These are phyloP conservation scores for Linnaemya vulpina DNA, from an alignment of 2,888 invertebrate genomes.

Conservation along the genomic window DNA sequence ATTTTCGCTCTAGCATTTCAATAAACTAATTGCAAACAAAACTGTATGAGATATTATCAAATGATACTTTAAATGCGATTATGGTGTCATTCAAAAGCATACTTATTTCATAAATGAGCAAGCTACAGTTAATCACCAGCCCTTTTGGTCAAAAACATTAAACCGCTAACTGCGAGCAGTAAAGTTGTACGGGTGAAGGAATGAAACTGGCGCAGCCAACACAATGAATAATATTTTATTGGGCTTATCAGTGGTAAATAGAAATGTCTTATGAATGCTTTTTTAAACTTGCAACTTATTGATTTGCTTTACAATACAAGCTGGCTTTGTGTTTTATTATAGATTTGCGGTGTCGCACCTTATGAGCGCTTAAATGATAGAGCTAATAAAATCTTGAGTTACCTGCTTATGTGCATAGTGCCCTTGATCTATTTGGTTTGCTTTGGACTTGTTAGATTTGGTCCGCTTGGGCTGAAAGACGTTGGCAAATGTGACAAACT, in stretches of 20 bases:
- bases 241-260: constrained; percentile 66
- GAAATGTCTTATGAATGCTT: neutral
- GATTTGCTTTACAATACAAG: neutral
- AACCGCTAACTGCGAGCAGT: constrained; percentile 9
- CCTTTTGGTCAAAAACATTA: constrained; percentile 22
- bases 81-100: constrained; percentile 47
- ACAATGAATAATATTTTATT: constrained; percentile 69
- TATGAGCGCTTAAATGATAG: constrained; percentile 75
- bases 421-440: constrained; percentile 77
- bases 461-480: constrained; percentile 64
- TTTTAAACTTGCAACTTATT: neutral
- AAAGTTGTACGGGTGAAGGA: neutral
- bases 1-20: constrained; percentile 33
- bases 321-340: neutral
- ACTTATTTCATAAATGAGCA: constrained; percentile 27
- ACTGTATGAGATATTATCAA: constrained; percentile 55
- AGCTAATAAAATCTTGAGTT: constrained; percentile 76
- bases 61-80: constrained; percentile 55
- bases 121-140: constrained; percentile 29
- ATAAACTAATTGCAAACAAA: constrained; percentile 69
- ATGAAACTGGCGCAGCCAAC: neutral
- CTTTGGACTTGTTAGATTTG: constrained; percentile 75
- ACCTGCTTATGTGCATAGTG: constrained; percentile 77
- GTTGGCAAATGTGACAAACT: constrained; percentile 76
- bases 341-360: constrained; percentile 80